Base-by-base conservation (phyloP, 1,140 invertebrate species). In the Pectinophora gossypiella region DNA sequence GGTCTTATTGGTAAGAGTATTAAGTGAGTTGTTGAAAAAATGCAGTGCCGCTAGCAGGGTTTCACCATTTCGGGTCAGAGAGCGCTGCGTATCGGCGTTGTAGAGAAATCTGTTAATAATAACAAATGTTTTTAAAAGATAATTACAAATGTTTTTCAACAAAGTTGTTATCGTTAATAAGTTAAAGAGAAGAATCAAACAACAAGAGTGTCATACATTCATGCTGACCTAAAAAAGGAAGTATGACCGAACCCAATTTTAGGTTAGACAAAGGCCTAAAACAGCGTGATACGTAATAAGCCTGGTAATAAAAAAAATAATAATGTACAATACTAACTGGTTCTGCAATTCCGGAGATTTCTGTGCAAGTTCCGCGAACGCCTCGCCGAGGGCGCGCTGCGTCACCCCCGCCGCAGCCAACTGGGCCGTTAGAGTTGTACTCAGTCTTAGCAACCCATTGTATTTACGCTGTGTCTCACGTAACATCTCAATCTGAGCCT, bases 391-490 rank as follows among this genome's bases (percentile, higher is more conserved):
- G 32, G 92, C 91, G 75, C 95, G 92, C 90, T 94, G 88, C 55
- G 83, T 80, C 59, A 94, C 7, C 91, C 93, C 54, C 93, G 89
- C 61, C 89, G 91, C 87, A 91, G 92, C 89, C 90, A 88, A 64
- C 86, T 99, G 96, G 64, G 92, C 94, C 27, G 95, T 93, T 51
- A 98, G 90, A 45, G 94, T 93, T 59, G 94, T 88, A 18, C 97
- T 95, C 68, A 98, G 89, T 59, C 95, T 91, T 64, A 98, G 90
- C 54, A 98, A 93, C 72, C 96, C 96, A 23, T 92, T 91, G 86
- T 98, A 98, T 81, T 98, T 98, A 60, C 94, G 91, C 85, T 98
- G 97, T n/a, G 96, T 98, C 71, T 98, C 97, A 55, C 96, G 90
- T 36, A 98, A 84, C 60, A 93, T 90, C 85, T 98, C 97, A 56